Conservation (phyloP, 2,797 vertebrate genomes). For the Poeciliopsis paucimaculata region DNA sequence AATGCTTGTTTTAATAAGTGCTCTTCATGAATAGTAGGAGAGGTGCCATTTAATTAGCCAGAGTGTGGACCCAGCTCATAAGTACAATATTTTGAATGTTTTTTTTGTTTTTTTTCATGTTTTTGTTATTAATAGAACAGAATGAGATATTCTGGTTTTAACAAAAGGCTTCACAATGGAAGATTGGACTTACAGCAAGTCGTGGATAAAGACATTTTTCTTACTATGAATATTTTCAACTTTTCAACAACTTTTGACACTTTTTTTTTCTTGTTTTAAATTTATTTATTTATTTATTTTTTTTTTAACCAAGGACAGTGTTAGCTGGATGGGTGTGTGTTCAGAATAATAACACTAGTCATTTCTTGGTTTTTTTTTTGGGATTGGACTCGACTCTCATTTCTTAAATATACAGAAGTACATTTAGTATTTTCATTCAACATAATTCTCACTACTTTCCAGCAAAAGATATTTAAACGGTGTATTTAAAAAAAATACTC, state of each 20-base stretch:
- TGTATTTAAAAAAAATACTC: not conserved
- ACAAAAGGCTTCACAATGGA: constrained; percentile 2
- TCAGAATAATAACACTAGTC: not conserved
- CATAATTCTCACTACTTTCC: not conserved
- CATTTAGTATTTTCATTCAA: not conserved
- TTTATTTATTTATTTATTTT: no score
- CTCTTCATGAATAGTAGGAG: constrained; percentile 90
- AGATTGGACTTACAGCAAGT: not conserved
- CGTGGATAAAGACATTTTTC: not conserved
- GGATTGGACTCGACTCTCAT: not conserved
- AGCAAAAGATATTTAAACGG: not conserved
- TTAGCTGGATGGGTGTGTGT: not conserved
- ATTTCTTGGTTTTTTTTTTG: not conserved
- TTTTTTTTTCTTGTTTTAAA: not conserved
- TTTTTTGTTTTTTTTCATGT: constrained; percentile 22
- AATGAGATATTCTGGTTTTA: not conserved
- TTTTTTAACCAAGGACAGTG: not conserved
- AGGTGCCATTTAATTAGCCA: constrained; percentile 94
- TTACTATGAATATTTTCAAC: not conserved
- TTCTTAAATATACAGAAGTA: not conserved
- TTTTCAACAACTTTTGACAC: not conserved
- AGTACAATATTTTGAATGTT: constrained; percentile 80
- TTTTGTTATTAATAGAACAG: not conserved
- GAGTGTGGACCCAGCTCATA: constrained; percentile 87
- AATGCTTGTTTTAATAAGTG: constrained; percentile 96